These are phyloP conservation scores for Pipistrellus pipistrellus DNA, from an alignment of 2,797 vertebrate genomes.

Conservation along the genomic window DNA sequence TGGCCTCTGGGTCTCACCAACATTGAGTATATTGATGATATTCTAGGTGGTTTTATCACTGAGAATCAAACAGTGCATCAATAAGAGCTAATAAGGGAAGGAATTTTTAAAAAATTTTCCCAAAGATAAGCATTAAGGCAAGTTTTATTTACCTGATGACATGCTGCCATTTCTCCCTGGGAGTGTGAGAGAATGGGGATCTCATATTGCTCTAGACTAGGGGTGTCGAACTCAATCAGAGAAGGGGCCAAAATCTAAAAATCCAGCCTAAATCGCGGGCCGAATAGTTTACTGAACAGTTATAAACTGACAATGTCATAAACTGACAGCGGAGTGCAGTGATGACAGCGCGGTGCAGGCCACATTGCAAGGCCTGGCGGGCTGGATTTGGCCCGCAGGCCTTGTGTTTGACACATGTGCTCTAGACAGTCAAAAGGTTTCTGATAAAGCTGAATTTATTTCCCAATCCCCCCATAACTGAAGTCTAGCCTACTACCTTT, in stretches of 20 bases:
- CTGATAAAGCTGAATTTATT: not conserved
- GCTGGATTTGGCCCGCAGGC: too few relatives aligned
- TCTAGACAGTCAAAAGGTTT: constrained; percentile 1
- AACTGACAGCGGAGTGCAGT: too few relatives aligned
- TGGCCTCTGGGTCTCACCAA: not conserved
- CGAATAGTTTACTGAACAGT: too few relatives aligned
- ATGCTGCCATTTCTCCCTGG: not conserved
- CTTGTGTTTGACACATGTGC: too few relatives aligned
- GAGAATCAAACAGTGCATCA: constrained; percentile 21
- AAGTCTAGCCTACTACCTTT: not conserved
- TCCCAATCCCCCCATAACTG: not conserved
- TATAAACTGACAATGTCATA: too few relatives aligned
- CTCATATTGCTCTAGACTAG: not conserved
- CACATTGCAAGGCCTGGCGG: too few relatives aligned
- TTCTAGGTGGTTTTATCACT: not conserved
- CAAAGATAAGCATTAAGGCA: not conserved
- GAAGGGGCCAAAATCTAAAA: too few relatives aligned
- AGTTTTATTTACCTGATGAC: constrained; percentile 13
- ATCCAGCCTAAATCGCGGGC: too few relatives aligned
- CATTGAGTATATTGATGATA: not conserved
- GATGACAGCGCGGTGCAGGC: too few relatives aligned
- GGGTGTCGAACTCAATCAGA: too few relatives aligned
- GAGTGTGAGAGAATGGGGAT: not conserved
- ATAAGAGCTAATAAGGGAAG: constrained; percentile 14
- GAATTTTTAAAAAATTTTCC: not conserved